Conservation (phyloP, 2,888 invertebrate species). For the Dinocampus coccinellae region DNA sequence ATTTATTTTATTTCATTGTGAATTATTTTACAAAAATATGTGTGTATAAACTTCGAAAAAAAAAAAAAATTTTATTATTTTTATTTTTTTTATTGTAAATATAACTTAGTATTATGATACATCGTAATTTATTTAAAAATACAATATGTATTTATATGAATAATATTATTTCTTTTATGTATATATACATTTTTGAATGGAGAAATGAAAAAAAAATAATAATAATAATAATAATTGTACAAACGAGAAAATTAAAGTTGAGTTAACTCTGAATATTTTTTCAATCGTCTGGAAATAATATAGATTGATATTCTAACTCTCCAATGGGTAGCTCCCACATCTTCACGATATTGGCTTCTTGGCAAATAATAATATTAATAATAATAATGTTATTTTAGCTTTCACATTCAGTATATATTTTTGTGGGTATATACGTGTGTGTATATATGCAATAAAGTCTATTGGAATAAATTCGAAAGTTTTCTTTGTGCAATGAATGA, state of each 20-base stretch:
- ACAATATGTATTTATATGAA: background rate
- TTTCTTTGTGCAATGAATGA: conserved; percentile 33
- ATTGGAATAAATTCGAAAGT: conserved; percentile 40
- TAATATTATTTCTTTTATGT: background rate
- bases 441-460: conserved; percentile 5
- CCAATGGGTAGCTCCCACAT: background rate
- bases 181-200: background rate
- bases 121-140: background rate
- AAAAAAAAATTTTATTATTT: background rate
- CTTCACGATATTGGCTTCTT: conserved; percentile 17
- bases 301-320: conserved; percentile 7
- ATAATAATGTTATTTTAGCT: conserved; percentile 43
- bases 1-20: background rate
- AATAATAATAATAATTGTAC: too few species aligned
- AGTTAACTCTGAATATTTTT: background rate
- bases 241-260: background rate
- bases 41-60: too few species aligned
- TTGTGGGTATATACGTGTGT: background rate
- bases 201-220: background rate
- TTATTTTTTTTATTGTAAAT: background rate
- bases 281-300: background rate
- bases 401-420: conserved; percentile 13
- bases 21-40: too few species aligned
- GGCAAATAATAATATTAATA: conserved; percentile 26
- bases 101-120: background rate